phyloP scores from a whole-genome alignment of 1,140 invertebrate species.

The Hylaeus volcanicus region DNA sequence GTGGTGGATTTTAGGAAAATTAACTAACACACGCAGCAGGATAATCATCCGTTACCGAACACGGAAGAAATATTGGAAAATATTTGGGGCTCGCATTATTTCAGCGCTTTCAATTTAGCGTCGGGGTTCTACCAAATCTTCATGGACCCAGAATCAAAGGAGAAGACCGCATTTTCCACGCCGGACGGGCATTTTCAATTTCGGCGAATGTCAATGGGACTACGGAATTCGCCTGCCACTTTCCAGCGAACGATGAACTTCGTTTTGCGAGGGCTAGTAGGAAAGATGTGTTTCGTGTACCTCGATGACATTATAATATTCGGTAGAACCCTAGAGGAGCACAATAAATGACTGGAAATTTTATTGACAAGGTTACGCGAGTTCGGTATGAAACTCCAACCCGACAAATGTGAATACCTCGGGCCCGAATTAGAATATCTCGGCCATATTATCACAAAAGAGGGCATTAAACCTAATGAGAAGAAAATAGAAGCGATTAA shows the following conservation, averaged over 20 bases:
- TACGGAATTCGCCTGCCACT: not conserved
- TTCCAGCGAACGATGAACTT: slow-evolving; percentile 7
- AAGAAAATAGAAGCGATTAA: not conserved
- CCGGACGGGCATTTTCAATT: slow-evolving; percentile 12
- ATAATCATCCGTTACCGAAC: slow-evolving; percentile 81
- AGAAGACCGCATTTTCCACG: not conserved
- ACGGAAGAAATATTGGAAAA: slow-evolving; percentile 71
- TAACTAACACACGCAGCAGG: slow-evolving; percentile 73
- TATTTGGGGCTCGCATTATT: not conserved
- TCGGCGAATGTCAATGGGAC: slow-evolving; percentile 15
- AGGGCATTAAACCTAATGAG: not conserved
- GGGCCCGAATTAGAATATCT: slow-evolving; percentile 1
- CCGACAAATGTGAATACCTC: slow-evolving; percentile 9
- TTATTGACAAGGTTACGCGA: slow-evolving; percentile 5
- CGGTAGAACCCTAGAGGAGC: not conserved
- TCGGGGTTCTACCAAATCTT: slow-evolving; percentile 16
- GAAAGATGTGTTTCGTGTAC: slow-evolving; percentile 13
- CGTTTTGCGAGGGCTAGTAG: not conserved
- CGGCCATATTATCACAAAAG: not conserved
- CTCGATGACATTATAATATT: slow-evolving; percentile 21
- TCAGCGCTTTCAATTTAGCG: slow-evolving; percentile 8
- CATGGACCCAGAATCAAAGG: not conserved
- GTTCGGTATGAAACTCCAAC: not conserved
- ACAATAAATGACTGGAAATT: not conserved
- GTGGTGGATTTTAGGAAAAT: slow-evolving; percentile 71